Evolutionary conservation across 2,888 invertebrate species (phyloP).

Genomic region (Drosophila limbata): DNA sequence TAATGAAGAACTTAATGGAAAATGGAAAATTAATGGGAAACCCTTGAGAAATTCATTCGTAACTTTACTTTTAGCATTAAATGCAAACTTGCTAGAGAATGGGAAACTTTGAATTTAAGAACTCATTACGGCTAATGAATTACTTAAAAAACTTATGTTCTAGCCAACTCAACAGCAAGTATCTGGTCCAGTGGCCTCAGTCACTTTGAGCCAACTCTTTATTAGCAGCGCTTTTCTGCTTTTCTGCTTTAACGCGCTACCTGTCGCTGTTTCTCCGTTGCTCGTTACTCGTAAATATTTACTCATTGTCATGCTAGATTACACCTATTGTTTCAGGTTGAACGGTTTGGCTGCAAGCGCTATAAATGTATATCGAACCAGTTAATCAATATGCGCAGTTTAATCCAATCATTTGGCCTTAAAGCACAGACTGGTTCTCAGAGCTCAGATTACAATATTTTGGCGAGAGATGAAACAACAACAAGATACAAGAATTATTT

Average conservation of each 20-base stretch:
- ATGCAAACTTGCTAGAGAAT: conserved; percentile 1
- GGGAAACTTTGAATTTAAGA: conserved; percentile 20
- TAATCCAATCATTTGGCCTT: conserved; percentile 29
- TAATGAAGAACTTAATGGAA: conserved; percentile 3
- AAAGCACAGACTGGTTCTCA: conserved; percentile 3
- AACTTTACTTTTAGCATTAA: conserved; percentile 24
- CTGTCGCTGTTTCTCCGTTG: conserved; percentile 1
- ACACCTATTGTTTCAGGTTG: conserved; percentile 45
- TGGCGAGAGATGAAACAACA: neutral
- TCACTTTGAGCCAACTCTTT: conserved; percentile 20
- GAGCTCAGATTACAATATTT: neutral
- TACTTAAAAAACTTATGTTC: neutral
- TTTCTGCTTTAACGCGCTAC: conserved; percentile 32
- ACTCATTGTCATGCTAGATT: conserved; percentile 35
- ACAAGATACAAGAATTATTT: neutral
- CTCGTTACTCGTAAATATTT: conserved; percentile 14
- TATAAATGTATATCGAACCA: conserved; percentile 37
- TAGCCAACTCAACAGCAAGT: neutral
- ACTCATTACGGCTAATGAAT: conserved; percentile 22
- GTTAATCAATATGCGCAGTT: conserved; percentile 52
- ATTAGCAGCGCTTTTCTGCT: conserved; percentile 31
- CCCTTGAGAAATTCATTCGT: conserved; percentile 29
- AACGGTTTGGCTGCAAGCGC: conserved; percentile 6
- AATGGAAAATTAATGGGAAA: conserved; percentile 22
- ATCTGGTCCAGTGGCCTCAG: conserved; percentile 11